phyloP scores from a whole-genome alignment of 2,797 vertebrate species.

The Alfaro cultratus region DNA sequence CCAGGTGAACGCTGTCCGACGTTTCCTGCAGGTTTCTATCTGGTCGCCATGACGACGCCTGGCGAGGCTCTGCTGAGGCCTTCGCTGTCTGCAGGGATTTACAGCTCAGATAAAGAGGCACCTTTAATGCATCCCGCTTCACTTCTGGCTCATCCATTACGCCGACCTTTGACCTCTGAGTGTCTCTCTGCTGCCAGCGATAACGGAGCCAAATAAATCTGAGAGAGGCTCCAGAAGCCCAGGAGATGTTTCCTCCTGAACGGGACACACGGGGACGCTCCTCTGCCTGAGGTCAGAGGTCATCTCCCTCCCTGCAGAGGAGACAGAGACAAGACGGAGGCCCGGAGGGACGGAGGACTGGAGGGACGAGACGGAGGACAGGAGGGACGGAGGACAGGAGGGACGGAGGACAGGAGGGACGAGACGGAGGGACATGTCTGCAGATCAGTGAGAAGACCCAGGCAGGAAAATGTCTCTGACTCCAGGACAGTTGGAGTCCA shows the following conservation, averaged over 20 bases:
- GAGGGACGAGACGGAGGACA: too few species aligned
- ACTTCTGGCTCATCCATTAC: slow-evolving; percentile 40
- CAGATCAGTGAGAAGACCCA: too few species aligned
- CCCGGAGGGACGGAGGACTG: not conserved
- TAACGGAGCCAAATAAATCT: slow-evolving; percentile 39
- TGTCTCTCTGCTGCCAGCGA: slow-evolving; percentile 9
- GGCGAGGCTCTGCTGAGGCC: not conserved
- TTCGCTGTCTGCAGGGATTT: slow-evolving; percentile 31
- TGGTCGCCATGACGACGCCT: too few species aligned
- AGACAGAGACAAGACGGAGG: not conserved
- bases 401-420: too few species aligned
- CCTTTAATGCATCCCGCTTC: slow-evolving; percentile 36
- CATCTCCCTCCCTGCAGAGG: not conserved
- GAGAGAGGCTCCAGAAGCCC: not conserved
- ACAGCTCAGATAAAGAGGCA: slow-evolving; percentile 45
- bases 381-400: too few species aligned
- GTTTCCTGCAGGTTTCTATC: too few species aligned
- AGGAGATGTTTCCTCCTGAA: slow-evolving; percentile 7
- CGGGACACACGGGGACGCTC: not conserved
- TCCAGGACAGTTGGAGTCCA: too few species aligned
- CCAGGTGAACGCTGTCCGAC: too few species aligned
- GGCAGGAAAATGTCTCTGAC: too few species aligned
- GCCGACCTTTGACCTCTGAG: slow-evolving; percentile 15
- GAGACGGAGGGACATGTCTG: not conserved
- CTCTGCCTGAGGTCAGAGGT: not conserved